These are phyloP conservation scores for Orientallactaga sibirica DNA, from an alignment of 2,797 vertebrate species.

Conservation along the genomic window DNA sequence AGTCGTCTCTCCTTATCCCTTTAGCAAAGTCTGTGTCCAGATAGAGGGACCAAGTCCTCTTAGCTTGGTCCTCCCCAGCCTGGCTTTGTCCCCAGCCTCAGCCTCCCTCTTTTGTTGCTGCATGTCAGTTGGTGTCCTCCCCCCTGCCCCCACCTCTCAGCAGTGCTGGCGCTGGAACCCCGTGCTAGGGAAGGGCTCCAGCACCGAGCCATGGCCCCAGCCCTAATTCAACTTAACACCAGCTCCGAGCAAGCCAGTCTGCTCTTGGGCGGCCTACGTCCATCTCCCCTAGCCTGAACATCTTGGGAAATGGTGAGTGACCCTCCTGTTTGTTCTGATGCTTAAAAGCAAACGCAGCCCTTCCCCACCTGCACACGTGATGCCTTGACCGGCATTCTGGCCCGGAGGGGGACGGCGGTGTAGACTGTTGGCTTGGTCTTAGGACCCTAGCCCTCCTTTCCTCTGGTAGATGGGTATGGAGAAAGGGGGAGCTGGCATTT, in stretches of 20 bases:
- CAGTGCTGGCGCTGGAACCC: neutral
- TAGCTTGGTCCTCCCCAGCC: neutral
- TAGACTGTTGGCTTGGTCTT: neutral
- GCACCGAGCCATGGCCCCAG: no score
- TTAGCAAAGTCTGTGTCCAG: neutral
- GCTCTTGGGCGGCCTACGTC: constrained; percentile 23
- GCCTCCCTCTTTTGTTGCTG: neutral
- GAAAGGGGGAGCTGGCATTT: no score
- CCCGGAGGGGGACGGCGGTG: neutral
- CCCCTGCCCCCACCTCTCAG: neutral
- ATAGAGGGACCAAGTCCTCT: neutral
- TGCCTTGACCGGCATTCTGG: neutral
- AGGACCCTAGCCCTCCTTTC: neutral
- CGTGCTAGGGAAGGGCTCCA: neutral
- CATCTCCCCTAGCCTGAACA: constrained; percentile 58
- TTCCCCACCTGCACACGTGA: neutral
- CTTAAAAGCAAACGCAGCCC: neutral
- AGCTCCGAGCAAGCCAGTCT: neutral
- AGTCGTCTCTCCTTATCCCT: neutral
- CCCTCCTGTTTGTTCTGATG: constrained; percentile 43
- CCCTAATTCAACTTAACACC: constrained; percentile 33
- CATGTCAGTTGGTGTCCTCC: neutral
- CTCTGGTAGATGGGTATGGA: neutral
- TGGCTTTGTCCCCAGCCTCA: neutral
- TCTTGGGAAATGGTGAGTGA: constrained; percentile 49